Percentiles rank a stretch among this genome's conserved stretches.
Evolutionary conservation across 2,888 invertebrate genomes (phyloP).

Genomic region (Cryptosula pallasiana): DNA sequence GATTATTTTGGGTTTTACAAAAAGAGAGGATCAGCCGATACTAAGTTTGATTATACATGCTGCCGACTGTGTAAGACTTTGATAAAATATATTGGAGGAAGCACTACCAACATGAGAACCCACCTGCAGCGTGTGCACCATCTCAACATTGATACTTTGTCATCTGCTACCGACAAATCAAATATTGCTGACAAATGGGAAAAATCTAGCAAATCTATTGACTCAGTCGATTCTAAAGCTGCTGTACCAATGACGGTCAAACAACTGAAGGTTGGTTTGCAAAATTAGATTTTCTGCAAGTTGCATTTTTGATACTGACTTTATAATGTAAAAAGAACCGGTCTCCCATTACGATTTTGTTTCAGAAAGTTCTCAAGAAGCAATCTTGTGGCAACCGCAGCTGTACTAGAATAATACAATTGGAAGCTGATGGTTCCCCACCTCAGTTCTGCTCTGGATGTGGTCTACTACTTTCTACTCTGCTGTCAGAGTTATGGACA

Average conservation of each 20-base stretch:
- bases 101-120: neutral
- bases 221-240: too few relatives aligned
- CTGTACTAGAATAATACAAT: neutral
- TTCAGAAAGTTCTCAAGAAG: neutral
- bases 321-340: too few relatives aligned
- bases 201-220: too few relatives aligned
- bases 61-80: neutral
- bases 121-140: neutral
- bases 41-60: neutral
- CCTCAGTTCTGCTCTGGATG: conserved; percentile 13
- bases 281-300: too few relatives aligned
- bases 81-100: neutral
- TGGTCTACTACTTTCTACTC: neutral
- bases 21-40: neutral
- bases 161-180: too few relatives aligned
- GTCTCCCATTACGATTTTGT: too few relatives aligned
- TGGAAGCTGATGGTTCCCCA: conserved; percentile 13
- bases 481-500: neutral
- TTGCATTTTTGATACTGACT: too few relatives aligned
- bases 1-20: conserved; percentile 14
- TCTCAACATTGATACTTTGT: neutral
- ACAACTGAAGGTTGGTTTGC: too few relatives aligned
- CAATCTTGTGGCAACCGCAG: neutral
- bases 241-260: too few relatives aligned
- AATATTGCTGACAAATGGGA: too few relatives aligned